These are phyloP conservation scores for Rachycentron canadum DNA, from an alignment of 2,797 vertebrate species.

Conservation along the genomic window DNA sequence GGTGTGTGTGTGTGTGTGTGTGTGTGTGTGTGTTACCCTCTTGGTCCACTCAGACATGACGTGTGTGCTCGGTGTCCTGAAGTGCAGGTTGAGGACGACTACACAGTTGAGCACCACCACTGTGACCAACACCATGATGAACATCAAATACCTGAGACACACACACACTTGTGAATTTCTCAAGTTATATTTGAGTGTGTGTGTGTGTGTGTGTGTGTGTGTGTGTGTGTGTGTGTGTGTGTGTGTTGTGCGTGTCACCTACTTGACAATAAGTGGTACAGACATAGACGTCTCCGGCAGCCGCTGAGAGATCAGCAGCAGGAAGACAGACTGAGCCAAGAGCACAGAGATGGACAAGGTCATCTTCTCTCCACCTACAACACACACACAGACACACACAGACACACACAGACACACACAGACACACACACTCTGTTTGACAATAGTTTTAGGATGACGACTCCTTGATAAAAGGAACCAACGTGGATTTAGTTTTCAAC, in stretches of 20 bases:
- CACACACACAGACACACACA: conserved; percentile 45
- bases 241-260: conserved; percentile 64
- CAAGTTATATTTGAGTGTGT: too few relatives aligned
- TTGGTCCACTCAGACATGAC: conserved; percentile 92
- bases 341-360: conserved; percentile 96
- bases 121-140: conserved; percentile 95
- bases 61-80: conserved; percentile 95
- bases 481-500: background rate
- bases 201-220: conserved; percentile 19
- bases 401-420: conserved; percentile 39
- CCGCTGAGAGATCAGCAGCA: conserved; percentile 95
- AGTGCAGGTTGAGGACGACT: conserved; percentile 95
- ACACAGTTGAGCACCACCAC: conserved; percentile 92
- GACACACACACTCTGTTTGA: conserved; percentile 4
- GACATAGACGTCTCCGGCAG: conserved; percentile 94
- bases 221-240: conserved; percentile 1
- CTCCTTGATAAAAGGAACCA: background rate
- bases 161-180: background rate
- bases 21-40: conserved; percentile 82
- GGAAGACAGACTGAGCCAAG: conserved; percentile 96
- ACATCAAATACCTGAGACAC: conserved; percentile 92
- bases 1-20: conserved; percentile 3
- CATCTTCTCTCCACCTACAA: conserved; percentile 97
- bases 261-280: conserved; percentile 96
- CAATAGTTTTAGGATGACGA: background rate